Base-by-base conservation (phyloP, 2,888 invertebrate genomes). In the Megaustenia siamemsis region DNA sequence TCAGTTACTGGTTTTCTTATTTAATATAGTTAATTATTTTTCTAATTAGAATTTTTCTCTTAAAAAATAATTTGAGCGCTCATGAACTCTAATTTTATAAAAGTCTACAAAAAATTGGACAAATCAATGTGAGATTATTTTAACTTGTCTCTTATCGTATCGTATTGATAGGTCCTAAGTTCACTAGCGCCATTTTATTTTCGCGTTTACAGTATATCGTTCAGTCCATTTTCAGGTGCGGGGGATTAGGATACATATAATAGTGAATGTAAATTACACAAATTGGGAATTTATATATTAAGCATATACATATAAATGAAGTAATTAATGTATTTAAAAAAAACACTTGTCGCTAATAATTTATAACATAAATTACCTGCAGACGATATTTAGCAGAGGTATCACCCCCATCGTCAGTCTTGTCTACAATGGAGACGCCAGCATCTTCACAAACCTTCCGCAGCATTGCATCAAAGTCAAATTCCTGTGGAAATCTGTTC, bases 391-490 rank as follows among this genome's bases (percentile, higher is more conserved):
- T 82, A 2, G 15, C 8, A 40, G 63, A 49, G 0, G n/a, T 18
- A 32, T 60, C 45, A 63, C 45, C 71, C 79, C 80, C 68, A 75
- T 24, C 15, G 6, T 40, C 49, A 35, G 60, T 24, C 35, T 66
- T 69, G 15, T 75, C 75, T 40, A 83, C 76, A 49, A 87, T 63
- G 40, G 43, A n/a, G 35, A 89, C 89, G 60, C 88, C 88, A 77
- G 87, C 87, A 86, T 89, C 89, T 8, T 90, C 85, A 63, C 89
- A 87, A 78, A 90, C 87, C 75, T 86, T 87, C 68, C 84, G 79
- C 77, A 90, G 78, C 87, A 90, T 87, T 21, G 87, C 88, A 79
- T 85, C 84, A 78, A 90, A 88, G 83, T 90, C 89, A 86, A 88
- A 89, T 71, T 88, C 88, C 21, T 85, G 63, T 32, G 90, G 89